Percentiles rank a stretch among this genome's conserved stretches.
Conservation (phyloP, 2,888 invertebrate species). For the Aphodius granarius region DNA sequence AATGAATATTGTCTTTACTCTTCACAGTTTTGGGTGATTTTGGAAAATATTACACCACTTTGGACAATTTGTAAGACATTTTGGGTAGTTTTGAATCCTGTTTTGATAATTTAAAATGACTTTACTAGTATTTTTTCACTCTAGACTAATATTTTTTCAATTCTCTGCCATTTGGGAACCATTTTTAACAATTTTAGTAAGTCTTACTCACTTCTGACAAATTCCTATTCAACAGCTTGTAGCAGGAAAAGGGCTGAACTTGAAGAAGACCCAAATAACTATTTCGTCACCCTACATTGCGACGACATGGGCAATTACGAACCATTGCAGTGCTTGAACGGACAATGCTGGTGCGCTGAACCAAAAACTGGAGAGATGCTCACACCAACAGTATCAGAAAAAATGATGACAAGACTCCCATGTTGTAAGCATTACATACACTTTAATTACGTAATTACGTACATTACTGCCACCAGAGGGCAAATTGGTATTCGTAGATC, state of each 20-base stretch:
- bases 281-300: constrained; percentile 65
- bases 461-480: too few species aligned
- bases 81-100: background rate
- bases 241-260: constrained; percentile 62
- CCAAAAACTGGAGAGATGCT: constrained; percentile 62
- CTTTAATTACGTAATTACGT: too few species aligned
- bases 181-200: background rate
- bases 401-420: constrained; percentile 61
- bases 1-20: background rate
- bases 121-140: too few species aligned
- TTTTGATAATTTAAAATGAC: background rate
- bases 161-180: background rate
- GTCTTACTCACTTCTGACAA: background rate
- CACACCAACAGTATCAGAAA: constrained; percentile 60
- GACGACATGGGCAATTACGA: constrained; percentile 68
- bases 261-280: constrained; percentile 43
- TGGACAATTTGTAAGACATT: background rate
- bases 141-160: too few species aligned
- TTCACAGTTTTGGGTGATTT: background rate
- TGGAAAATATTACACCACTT: background rate
- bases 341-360: constrained; percentile 71
- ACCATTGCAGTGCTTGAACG: constrained; percentile 64
- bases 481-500: too few species aligned
- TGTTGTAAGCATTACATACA: constrained; percentile 69
- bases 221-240: too few species aligned